Conservation (phyloP, 92 coral and sea anemone species). For the Palythoa caribaeorum region DNA sequence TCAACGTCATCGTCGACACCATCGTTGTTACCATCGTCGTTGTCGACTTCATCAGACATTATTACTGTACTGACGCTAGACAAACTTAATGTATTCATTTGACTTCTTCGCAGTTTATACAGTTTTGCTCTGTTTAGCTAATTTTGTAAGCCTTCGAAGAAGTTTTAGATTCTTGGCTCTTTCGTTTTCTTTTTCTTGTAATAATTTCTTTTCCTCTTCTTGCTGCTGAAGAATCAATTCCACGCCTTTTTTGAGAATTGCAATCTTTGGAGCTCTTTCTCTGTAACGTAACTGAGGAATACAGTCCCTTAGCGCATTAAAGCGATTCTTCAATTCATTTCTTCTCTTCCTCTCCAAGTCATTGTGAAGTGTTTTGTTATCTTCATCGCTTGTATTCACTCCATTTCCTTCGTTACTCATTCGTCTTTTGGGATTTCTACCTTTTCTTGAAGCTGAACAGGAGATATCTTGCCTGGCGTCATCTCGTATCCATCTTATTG, state of each 20-base stretch:
- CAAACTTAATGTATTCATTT: no score
- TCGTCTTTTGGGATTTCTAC: constrained; percentile 33
- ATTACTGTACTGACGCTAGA: no score
- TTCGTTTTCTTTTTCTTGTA: constrained; percentile 63
- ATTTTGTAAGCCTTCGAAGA: constrained; percentile 65
- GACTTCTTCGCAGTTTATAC: no score
- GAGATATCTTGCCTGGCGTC: constrained; percentile 2
- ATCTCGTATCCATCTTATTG: constrained; percentile 29
- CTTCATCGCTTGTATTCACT: constrained; percentile 69
- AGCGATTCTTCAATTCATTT: constrained; percentile 81
- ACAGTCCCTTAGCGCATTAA: constrained; percentile 69
- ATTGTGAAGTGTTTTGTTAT: constrained; percentile 74
- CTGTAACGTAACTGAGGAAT: constrained; percentile 67
- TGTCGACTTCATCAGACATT: no score
- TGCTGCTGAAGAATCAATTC: constrained; percentile 67
- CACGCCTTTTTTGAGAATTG: constrained; percentile 74
- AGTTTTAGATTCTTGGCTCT: constrained; percentile 67
- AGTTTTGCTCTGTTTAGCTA: constrained; percentile 46
- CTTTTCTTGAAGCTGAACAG: constrained; percentile 4
- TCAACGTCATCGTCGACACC: no score
- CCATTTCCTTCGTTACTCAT: constrained; percentile 35
- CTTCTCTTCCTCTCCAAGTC: constrained; percentile 83
- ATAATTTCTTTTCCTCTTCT: constrained; percentile 67
- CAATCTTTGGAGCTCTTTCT: constrained; percentile 83
- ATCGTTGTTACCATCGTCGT: no score